Evolutionary conservation across 2,797 vertebrate genomes (phyloP).

Genomic region (Enteromius unitaeniatus): DNA sequence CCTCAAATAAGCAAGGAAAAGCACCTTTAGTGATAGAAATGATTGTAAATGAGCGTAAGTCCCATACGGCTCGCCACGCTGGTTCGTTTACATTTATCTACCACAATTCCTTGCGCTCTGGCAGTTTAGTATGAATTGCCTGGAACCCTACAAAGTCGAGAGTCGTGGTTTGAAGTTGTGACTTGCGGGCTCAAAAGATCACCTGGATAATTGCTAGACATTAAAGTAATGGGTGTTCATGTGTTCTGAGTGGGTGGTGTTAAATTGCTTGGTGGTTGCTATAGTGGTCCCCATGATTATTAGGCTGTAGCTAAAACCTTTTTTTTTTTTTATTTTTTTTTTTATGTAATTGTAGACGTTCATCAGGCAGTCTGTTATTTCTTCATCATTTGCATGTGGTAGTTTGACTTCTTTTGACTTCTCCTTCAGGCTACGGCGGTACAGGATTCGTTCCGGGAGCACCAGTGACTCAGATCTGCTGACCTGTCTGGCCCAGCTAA

Average conservation of each 20-base stretch:
- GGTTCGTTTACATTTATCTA: too few species aligned
- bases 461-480: constrained; percentile 95
- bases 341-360: neutral
- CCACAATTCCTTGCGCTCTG: too few species aligned
- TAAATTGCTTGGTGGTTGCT: neutral
- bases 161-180: too few species aligned
- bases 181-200: too few species aligned
- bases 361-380: neutral
- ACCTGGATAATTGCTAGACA: neutral
- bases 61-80: too few species aligned
- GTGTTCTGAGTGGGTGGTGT: neutral
- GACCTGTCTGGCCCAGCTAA: constrained; percentile 94
- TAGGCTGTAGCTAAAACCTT: neutral
- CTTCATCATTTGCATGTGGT: neutral
- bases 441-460: constrained; percentile 91
- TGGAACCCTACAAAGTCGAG: too few species aligned
- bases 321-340: too few species aligned
- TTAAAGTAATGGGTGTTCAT: neutral
- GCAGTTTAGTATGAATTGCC: too few species aligned
- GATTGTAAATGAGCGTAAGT: too few species aligned
- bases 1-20: too few species aligned
- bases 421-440: constrained; percentile 85
- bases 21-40: too few species aligned
- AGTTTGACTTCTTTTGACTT: neutral
- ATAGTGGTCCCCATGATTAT: neutral